Evolutionary conservation across 2,888 invertebrate genomes (phyloP).

Genomic region (Ormyrus labotus): DNA sequence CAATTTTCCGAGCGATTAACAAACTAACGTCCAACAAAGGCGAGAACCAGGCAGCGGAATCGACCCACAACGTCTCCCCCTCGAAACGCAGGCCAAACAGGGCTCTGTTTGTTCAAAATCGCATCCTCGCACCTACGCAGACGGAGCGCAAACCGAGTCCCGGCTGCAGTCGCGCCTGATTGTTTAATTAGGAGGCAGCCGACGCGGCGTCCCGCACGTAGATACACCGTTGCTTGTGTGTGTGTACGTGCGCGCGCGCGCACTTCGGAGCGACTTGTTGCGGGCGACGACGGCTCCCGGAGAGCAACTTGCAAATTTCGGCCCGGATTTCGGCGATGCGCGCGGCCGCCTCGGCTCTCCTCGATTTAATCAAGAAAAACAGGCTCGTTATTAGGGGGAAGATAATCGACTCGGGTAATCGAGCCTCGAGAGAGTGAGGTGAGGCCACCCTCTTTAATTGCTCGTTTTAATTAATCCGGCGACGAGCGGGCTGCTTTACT

Average conservation of each 20-base stretch:
- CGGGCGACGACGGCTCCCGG: constrained; percentile 35
- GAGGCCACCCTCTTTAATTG: background rate
- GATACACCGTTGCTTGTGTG: background rate
- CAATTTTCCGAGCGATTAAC: too few relatives aligned
- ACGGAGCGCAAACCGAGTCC: constrained; percentile 2
- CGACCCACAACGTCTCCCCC: too few relatives aligned
- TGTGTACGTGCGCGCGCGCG: background rate
- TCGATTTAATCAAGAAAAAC: constrained; percentile 63
- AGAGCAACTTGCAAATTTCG: constrained; percentile 62
- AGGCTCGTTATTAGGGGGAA: constrained; percentile 27
- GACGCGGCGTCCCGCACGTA: background rate
- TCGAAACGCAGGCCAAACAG: too few relatives aligned
- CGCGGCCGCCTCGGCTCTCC: background rate
- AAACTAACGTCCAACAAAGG: too few relatives aligned
- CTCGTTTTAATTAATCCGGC: too few relatives aligned
- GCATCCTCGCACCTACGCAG: too few relatives aligned
- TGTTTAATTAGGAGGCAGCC: constrained; percentile 53
- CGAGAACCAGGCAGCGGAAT: too few relatives aligned
- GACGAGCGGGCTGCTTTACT: too few relatives aligned
- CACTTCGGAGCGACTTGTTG: constrained; percentile 52
- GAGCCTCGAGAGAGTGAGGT: background rate
- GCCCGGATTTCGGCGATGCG: constrained; percentile 57
- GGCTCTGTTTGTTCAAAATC: too few relatives aligned
- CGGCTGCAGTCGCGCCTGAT: constrained; percentile 36
- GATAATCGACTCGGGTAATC: background rate